Evolutionary conservation across 2,888 invertebrate genomes (phyloP), one percentile per base, ranked within the genome.

Genomic region (Alloplasta piceator): DNA sequence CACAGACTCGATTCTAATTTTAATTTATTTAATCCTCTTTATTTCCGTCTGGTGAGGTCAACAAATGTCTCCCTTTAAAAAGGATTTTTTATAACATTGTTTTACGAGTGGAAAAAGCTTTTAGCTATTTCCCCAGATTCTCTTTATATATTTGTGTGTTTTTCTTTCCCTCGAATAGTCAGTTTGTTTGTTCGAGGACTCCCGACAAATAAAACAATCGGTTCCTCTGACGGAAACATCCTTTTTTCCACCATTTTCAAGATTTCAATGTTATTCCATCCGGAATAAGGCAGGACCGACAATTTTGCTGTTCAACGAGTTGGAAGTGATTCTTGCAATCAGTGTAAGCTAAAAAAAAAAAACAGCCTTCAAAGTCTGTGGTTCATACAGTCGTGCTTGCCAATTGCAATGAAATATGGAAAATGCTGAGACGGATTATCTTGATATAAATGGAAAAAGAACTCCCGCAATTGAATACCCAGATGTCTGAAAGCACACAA

Each of bases 291-390:
- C 46, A 64, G 78, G 73, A 70, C 70, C 52, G 48, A 70, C 73
- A 81, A 81, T 78, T 73, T 70, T 43, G 60, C 60, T 48, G 73
- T 74, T 77, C 64, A 74, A 55, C 80, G 77, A 64, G 52, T 52
- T 64, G 63, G 68, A 77, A 77, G 77, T 77, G 68, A 77, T 60
- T 9, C 55, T 66, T 66, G 50, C 71, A 60, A 71, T 66, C 66
- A 55, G 43, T 39, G 58, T 9, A 26, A 60, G 63, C 63, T 63
- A 55, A 77, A 70, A 70, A 38, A 5, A n/a, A 39, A 60, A 39
- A 6, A n/a, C 4, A 26, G 26, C 1, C 26, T 26, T 26, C 26
- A 26, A 26, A 26, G 26, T 26, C 26, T 26, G 26, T 26, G 26
- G 1, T 26, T 26, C 26, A 26, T 26, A 26, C 3, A 26, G 26